Conservation (phyloP, 2,797 vertebrate genomes). For the Rhabdomys pumilio region DNA sequence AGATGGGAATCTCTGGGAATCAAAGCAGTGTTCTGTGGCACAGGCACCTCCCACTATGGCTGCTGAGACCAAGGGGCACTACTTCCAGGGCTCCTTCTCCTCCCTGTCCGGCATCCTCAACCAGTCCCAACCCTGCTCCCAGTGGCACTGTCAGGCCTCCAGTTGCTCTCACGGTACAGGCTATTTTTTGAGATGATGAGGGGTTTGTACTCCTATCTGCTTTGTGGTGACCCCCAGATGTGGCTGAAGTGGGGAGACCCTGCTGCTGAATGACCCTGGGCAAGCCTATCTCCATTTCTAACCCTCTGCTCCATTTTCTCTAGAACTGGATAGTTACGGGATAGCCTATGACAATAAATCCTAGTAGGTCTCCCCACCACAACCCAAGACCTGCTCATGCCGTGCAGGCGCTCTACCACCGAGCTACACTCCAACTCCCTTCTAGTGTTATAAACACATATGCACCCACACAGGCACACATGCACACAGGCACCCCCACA, state of each 20-base stretch:
- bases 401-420: neutral
- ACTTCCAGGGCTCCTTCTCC: neutral
- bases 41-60: neutral
- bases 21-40: too few relatives aligned
- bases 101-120: neutral
- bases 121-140: neutral
- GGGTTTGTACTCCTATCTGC: neutral
- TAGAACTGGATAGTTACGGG: neutral
- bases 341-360: neutral
- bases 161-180: neutral
- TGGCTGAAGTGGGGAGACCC: neutral
- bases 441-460: neutral
- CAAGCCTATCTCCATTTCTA: neutral
- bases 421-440: neutral
- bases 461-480: neutral
- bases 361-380: neutral
- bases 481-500: neutral
- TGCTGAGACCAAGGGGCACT: neutral
- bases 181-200: neutral
- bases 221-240: neutral
- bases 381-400: neutral
- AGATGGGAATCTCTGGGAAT: neutral
- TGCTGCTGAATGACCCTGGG: neutral
- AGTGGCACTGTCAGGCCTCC: neutral
- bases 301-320: neutral